phyloP scores from a whole-genome alignment of 2,797 vertebrate genomes.

The Chaetophractus vellerosus region DNA sequence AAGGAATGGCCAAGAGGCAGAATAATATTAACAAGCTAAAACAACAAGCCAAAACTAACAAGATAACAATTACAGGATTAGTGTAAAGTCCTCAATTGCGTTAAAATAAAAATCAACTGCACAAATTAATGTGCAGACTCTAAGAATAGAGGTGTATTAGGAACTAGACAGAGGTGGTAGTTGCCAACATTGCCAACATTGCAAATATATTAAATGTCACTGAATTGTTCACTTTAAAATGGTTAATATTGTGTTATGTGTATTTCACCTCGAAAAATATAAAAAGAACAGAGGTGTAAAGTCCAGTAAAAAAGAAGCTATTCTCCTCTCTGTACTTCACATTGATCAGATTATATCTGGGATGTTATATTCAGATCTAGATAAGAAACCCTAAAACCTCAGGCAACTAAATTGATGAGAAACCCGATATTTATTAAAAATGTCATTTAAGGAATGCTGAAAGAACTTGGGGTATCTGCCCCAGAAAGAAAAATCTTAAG shows the following conservation, averaged over 20 bases:
- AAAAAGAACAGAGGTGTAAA: background rate
- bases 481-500: slow-evolving; percentile 48
- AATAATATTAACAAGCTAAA: slow-evolving; percentile 57
- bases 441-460: slow-evolving; percentile 19
- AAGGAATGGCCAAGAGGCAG: slow-evolving; percentile 40
- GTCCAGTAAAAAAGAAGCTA: background rate
- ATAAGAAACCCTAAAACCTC: slow-evolving; percentile 53
- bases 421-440: slow-evolving; percentile 58
- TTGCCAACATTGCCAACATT: too few species aligned
- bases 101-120: slow-evolving; percentile 46
- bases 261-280: background rate
- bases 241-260: too few species aligned
- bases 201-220: too few species aligned
- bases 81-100: slow-evolving; percentile 58
- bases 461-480: slow-evolving; percentile 40
- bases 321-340: background rate
- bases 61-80: slow-evolving; percentile 50
- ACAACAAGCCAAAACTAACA: slow-evolving; percentile 58
- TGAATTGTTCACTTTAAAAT: too few species aligned
- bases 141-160: slow-evolving; percentile 24
- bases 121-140: slow-evolving; percentile 49
- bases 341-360: slow-evolving; percentile 50
- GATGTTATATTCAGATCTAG: slow-evolving; percentile 41
- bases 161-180: too few species aligned
- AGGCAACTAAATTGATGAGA: slow-evolving; percentile 42